These are phyloP conservation scores for Bombylius discolor DNA, from an alignment of 2,888 invertebrate species.

Conservation along the genomic window DNA sequence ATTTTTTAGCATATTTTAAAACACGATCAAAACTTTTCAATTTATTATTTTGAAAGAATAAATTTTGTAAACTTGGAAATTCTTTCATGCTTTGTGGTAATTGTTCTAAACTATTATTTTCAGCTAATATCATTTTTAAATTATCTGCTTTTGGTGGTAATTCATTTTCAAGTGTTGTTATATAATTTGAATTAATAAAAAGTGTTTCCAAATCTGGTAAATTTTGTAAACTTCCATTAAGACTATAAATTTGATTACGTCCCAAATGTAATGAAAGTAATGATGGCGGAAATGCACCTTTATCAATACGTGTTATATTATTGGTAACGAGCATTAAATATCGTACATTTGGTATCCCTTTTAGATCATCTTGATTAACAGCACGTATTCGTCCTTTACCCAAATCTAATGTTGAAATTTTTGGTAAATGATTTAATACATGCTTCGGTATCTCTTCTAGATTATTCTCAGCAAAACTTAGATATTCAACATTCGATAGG, in stretches of 20 bases:
- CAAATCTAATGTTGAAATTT: constrained; percentile 67
- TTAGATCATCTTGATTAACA: constrained; percentile 61
- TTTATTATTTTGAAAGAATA: constrained; percentile 61
- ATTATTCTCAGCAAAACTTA: constrained; percentile 70
- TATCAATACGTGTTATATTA: constrained; percentile 57
- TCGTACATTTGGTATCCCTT: constrained; percentile 53
- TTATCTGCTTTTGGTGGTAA: constrained; percentile 52
- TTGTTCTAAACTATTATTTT: constrained; percentile 55
- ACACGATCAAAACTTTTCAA: constrained; percentile 58
- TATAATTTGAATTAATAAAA: constrained; percentile 62
- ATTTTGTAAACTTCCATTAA: constrained; percentile 67
- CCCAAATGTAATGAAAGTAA: constrained; percentile 60
- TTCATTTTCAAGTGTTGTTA: constrained; percentile 61
- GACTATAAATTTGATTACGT: constrained; percentile 53
- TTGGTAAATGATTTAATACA: constrained; percentile 60
- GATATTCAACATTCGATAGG: constrained; percentile 55
- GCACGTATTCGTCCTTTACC: constrained; percentile 65
- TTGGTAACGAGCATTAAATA: constrained; percentile 63
- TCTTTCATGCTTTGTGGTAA: constrained; percentile 59
- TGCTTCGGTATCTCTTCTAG: constrained; percentile 63
- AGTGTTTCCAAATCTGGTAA: constrained; percentile 62
- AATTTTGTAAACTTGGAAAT: constrained; percentile 52
- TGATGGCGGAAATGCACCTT: constrained; percentile 54
- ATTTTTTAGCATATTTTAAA: constrained; percentile 51
- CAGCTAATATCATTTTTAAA: constrained; percentile 57